Base-by-base conservation (phyloP, 2,888 invertebrate genomes). In the Cheilosia pagana region DNA sequence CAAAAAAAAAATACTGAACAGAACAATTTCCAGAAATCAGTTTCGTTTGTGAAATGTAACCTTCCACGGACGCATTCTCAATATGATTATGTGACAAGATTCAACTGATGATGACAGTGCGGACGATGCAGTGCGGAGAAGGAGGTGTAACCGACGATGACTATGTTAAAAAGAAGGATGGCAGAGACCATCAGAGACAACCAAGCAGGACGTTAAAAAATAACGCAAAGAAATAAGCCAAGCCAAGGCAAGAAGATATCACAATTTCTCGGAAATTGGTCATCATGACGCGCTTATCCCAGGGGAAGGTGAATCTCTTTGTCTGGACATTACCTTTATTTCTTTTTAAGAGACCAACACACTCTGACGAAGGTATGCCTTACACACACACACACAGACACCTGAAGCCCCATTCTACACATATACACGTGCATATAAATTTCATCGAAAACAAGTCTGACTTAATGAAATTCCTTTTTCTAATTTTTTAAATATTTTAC, bases 231-330 rank as follows among this genome's bases (percentile, higher is more conserved):
- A 62, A 81, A 76, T 35, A 71, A 67, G 67, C 55, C 57, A 72
- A 67, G 50, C 78, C 72, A 67, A 67, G 50, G 72, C 72, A 67
- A 82, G 72, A 77, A 82, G 72, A 82, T 78, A 77, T 82, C 67
- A 78, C 72, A 78, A 78, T 82, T 82, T 82, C 82, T 82, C 57
- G 48, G 82, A 82, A 82, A 74, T 78, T 82, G 82, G 78, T 78
- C 82, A 72, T 82, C 82, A 82, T 78, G 82, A 74, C 82, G 82
- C 78, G 82, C 50, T 82, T 72, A 78, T 82, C 72, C 52, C 72
- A 50, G 35, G 50, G 67, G 78, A 82, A 72, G 78, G 59, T 82
- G 78, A 78, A 78, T 77, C 50, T 78, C 72, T 82, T 82, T 82
- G 82, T 82, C 82, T 78, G 82, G 50, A 71, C 72, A 82, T 82